These are phyloP conservation scores for Drosophila yooni DNA, from an alignment of 2,888 invertebrate species.

Conservation along the genomic window DNA sequence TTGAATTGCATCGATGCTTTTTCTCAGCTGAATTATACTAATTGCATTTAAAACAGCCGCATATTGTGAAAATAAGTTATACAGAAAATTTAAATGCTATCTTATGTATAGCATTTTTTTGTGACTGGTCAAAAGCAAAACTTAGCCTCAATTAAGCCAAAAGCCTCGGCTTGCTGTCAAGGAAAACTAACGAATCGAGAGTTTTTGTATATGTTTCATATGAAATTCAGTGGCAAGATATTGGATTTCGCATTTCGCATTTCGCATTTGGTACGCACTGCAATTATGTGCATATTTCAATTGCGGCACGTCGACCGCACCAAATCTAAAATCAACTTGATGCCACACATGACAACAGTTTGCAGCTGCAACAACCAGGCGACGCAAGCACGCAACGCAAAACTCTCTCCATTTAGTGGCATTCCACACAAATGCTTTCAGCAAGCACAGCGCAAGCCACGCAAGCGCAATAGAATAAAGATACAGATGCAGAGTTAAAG, in stretches of 20 bases:
- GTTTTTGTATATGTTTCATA: neutral
- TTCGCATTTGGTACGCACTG: conserved; percentile 47
- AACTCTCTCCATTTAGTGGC: conserved; percentile 64
- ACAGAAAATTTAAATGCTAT: no score
- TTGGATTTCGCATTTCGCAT: conserved; percentile 30
- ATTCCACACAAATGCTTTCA: conserved; percentile 56
- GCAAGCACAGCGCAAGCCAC: conserved; percentile 28
- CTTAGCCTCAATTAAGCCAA: neutral
- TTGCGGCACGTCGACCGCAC: conserved; percentile 62
- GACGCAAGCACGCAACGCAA: conserved; percentile 47
- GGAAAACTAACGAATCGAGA: neutral
- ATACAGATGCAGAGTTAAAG: conserved; percentile 4
- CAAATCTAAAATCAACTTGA: conserved; percentile 44
- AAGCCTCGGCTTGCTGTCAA: neutral
- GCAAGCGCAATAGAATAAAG: conserved; percentile 59
- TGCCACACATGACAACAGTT: conserved; percentile 72
- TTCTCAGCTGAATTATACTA: neutral
- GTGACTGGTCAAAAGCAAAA: neutral
- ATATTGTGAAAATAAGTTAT: no score
- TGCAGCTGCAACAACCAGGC: conserved; percentile 55
- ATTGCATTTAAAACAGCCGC: no score
- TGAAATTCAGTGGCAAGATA: conserved; percentile 18
- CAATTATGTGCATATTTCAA: conserved; percentile 75
- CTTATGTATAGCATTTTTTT: neutral
- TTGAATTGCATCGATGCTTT: neutral